Conservation (phyloP, 2,888 invertebrate genomes). For the Bhutanitis thaidina region DNA sequence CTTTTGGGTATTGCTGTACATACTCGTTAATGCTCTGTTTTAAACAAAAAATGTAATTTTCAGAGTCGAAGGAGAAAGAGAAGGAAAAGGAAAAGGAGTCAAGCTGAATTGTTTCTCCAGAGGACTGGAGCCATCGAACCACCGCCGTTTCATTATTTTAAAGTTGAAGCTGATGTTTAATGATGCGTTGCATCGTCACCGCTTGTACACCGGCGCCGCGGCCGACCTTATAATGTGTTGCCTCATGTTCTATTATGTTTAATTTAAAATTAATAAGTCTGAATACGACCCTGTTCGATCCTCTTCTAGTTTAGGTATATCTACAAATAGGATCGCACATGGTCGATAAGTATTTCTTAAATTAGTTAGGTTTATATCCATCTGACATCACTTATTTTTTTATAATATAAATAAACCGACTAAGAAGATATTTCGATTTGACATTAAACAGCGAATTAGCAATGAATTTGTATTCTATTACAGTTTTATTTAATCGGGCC, state of each 20-base stretch:
- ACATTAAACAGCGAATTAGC: constrained; percentile 63
- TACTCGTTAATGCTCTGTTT: not conserved
- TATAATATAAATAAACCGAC: constrained; percentile 32
- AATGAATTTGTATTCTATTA: constrained; percentile 44
- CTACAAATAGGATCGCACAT: constrained; percentile 39
- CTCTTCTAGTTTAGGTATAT: constrained; percentile 8
- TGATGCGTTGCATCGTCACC: constrained; percentile 24
- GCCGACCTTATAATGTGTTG: constrained; percentile 52
- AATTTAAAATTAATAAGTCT: constrained; percentile 47
- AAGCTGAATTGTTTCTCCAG: constrained; percentile 80
- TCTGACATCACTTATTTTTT: constrained; percentile 50
- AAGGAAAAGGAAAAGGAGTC: constrained; percentile 85
- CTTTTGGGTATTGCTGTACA: no score
- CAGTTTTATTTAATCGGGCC: constrained; percentile 61
- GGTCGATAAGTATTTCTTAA: constrained; percentile 44
- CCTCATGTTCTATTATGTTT: constrained; percentile 58
- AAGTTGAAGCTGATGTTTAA: constrained; percentile 48
- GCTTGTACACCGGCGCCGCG: constrained; percentile 41
- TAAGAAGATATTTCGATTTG: constrained; percentile 27
- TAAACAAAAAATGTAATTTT: constrained; percentile 34
- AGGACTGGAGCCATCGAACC: constrained; percentile 74
- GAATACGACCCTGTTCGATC: constrained; percentile 54
- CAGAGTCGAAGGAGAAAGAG: constrained; percentile 85
- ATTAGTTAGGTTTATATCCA: constrained; percentile 55
- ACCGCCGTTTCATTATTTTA: constrained; percentile 78